Conservation (phyloP, 2,113 vertebrate genomes). For the Eupsittula cactorum region DNA sequence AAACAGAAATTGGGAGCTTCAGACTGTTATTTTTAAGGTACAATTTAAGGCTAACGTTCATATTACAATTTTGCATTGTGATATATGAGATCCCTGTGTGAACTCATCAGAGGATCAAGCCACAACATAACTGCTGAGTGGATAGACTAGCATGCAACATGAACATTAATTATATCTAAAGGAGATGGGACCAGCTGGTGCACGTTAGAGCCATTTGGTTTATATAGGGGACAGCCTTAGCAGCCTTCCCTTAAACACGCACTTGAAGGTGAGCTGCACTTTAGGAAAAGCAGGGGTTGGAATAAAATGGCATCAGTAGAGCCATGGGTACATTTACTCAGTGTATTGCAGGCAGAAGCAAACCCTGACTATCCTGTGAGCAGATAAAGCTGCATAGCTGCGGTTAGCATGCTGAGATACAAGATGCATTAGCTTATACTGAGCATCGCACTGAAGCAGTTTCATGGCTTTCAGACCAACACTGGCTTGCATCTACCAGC, state of each 20-base stretch:
- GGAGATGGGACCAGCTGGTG: neutral
- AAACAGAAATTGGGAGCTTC: neutral
- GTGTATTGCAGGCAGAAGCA: neutral
- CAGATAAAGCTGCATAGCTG: neutral
- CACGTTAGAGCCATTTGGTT: neutral
- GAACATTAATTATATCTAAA: neutral
- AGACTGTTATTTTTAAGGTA: neutral
- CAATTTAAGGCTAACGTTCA: neutral
- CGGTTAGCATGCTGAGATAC: accelerated
- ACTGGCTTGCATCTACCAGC: accelerated
- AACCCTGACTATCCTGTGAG: neutral
- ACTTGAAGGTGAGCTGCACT: neutral
- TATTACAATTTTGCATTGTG: neutral
- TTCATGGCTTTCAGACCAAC: neutral
- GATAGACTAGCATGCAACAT: accelerated
- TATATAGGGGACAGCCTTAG: neutral
- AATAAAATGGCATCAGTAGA: neutral
- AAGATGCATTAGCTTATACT: neutral
- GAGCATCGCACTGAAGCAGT: neutral
- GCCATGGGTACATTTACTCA: accelerated
- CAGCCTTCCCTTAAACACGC: neutral
- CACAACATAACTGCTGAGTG: accelerated
- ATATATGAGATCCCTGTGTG: neutral
- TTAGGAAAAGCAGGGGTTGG: neutral
- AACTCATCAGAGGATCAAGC: neutral